phyloP scores from a whole-genome alignment of 2,888 invertebrate genomes.

The Selenia dentaria region DNA sequence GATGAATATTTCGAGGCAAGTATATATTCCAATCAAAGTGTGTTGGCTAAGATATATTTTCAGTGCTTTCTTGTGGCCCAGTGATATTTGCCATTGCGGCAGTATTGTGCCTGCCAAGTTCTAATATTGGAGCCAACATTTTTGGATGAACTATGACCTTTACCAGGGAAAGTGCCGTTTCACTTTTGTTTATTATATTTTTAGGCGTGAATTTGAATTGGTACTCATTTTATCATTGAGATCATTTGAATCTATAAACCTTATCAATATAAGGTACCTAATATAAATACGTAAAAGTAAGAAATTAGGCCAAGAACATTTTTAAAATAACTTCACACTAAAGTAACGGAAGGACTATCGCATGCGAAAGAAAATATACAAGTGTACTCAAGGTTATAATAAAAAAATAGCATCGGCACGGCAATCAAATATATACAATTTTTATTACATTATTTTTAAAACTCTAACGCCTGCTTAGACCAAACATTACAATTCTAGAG shows the following conservation, averaged over 20 bases:
- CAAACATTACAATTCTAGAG: too few relatives aligned
- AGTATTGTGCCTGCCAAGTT: conserved; percentile 65
- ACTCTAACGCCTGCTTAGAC: too few relatives aligned
- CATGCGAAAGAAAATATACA: too few relatives aligned
- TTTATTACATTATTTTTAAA: too few relatives aligned
- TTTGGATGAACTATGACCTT: conserved; percentile 67
- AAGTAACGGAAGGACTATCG: conserved; percentile 2
- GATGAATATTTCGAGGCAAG: conserved; percentile 1
- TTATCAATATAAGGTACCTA: neutral
- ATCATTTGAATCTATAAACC: too few relatives aligned
- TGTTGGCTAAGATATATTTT: conserved; percentile 40
- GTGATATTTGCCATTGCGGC: conserved; percentile 69
- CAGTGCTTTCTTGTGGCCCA: conserved; percentile 62
- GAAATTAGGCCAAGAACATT: conserved; percentile 6
- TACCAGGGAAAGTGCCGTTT: conserved; percentile 14
- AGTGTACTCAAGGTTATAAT: too few relatives aligned
- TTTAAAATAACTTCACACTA: conserved; percentile 1
- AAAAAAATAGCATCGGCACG: too few relatives aligned
- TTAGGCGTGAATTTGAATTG: too few relatives aligned
- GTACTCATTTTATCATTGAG: too few relatives aligned
- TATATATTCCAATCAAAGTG: conserved; percentile 1
- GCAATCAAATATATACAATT: too few relatives aligned
- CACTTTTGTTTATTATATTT: too few relatives aligned
- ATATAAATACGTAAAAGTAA: too few relatives aligned
- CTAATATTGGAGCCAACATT: conserved; percentile 62